phyloP scores from a whole-genome alignment of 2,113 vertebrate species.

The Zosterops hypoxanthus region DNA sequence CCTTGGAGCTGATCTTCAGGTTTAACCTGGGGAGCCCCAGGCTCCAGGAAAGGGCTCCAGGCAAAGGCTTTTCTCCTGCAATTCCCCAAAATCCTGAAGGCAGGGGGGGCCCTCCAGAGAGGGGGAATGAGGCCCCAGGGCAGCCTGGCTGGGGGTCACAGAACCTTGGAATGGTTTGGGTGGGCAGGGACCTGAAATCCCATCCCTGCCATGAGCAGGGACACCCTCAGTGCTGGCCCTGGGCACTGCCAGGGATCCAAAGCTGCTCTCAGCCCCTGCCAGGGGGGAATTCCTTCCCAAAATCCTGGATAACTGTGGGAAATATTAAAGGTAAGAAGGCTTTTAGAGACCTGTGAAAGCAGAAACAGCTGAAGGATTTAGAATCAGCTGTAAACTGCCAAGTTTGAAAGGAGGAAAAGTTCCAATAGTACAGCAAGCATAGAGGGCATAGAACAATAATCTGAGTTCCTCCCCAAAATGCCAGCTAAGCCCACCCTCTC shows the following conservation, averaged over 20 bases:
- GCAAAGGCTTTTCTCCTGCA: neutral
- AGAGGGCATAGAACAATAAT: no score
- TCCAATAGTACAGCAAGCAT: no score
- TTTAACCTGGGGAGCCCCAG: conserved; percentile 6
- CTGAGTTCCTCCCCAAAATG: no score
- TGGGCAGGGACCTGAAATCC: neutral
- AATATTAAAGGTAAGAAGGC: no score
- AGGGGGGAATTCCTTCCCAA: neutral
- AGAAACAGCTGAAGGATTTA: no score
- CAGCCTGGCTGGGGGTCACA: neutral
- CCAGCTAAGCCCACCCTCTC: fast-evolving
- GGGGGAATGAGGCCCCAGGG: neutral
- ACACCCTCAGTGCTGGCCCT: neutral
- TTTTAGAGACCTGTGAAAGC: no score
- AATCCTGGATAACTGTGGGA: no score
- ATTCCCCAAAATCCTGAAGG: neutral
- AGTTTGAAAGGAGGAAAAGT: no score
- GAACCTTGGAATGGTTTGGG: neutral
- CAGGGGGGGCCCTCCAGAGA: neutral
- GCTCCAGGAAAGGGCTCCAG: neutral
- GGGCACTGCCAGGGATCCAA: neutral
- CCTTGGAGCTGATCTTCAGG: neutral
- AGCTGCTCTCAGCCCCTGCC: neutral
- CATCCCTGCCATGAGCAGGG: neutral
- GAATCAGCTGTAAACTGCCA: no score